Evolutionary conservation across 2,888 invertebrate genomes (phyloP).

Genomic region (Lochmaea crataegi): DNA sequence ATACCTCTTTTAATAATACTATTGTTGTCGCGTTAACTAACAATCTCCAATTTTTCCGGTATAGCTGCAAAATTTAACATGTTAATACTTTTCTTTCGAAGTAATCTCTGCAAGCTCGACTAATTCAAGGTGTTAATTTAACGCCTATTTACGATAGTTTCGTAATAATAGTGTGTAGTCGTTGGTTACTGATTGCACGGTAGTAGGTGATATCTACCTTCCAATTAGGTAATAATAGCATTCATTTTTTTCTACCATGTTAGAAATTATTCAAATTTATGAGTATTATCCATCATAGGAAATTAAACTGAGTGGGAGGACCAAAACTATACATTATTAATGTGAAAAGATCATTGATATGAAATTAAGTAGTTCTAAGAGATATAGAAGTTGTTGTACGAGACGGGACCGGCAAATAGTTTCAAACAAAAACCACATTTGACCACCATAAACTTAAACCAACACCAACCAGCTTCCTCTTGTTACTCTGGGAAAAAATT

Average conservation of each 20-base stretch:
- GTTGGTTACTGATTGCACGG: not conserved
- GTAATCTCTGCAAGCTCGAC: not conserved
- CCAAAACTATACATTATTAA: too few species aligned
- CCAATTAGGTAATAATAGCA: not conserved
- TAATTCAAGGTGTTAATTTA: slow-evolving; percentile 14
- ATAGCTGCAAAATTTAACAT: not conserved
- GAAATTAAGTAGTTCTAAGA: too few species aligned
- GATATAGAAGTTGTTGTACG: too few species aligned
- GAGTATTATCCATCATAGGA: too few species aligned
- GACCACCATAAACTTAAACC: too few species aligned
- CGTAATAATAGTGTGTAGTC: not conserved
- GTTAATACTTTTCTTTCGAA: not conserved
- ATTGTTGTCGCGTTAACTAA: not conserved
- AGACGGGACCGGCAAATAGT: too few species aligned
- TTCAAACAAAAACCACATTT: too few species aligned
- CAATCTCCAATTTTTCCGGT: not conserved
- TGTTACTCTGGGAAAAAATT: too few species aligned
- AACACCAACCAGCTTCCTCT: too few species aligned
- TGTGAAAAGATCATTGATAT: too few species aligned
- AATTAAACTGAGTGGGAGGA: too few species aligned
- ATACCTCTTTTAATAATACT: not conserved
- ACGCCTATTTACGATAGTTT: not conserved
- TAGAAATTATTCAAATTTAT: not conserved
- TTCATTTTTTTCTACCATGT: not conserved
- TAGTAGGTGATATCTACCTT: not conserved